phyloP scores from a whole-genome alignment of 2,113 vertebrate genomes.

The Burhinus bistriatus region DNA sequence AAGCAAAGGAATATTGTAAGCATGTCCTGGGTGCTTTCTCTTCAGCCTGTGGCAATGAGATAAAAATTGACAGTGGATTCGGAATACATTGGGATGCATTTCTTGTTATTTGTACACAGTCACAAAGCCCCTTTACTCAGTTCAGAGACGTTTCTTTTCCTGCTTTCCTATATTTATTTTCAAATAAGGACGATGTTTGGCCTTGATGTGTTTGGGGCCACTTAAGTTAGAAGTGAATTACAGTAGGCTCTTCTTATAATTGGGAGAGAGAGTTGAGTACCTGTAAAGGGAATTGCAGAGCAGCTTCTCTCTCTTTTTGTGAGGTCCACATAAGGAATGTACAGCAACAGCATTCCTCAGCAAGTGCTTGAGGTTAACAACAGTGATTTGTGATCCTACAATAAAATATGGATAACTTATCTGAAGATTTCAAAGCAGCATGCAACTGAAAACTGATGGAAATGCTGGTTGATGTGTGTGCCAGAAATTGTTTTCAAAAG shows the following conservation, averaged over 20 bases:
- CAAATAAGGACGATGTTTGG: not conserved
- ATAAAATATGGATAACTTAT: not conserved
- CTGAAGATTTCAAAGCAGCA: not conserved
- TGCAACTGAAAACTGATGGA: not conserved
- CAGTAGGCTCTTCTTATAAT: not conserved
- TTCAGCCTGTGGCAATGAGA: not conserved
- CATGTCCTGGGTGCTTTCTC: not conserved
- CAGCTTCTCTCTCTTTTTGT: not conserved
- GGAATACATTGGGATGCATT: not conserved
- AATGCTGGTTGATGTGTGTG: not conserved
- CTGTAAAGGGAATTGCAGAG: not conserved
- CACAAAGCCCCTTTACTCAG: not conserved
- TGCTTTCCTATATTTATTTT: not conserved
- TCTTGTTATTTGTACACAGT: not conserved
- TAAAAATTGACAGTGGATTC: not conserved
- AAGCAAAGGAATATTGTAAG: not conserved
- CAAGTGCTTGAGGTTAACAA: not conserved
- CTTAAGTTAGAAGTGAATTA: not conserved
- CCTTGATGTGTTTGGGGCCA: not conserved
- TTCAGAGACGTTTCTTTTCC: not conserved
- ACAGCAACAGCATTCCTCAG: not conserved
- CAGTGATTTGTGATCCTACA: not conserved
- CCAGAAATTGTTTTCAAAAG: not conserved
- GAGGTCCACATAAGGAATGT: not conserved
- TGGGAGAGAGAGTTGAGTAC: not conserved